Evolutionary conservation across 2,797 vertebrate genomes (phyloP).

Genomic region (Crypturellus tataupa): DNA sequence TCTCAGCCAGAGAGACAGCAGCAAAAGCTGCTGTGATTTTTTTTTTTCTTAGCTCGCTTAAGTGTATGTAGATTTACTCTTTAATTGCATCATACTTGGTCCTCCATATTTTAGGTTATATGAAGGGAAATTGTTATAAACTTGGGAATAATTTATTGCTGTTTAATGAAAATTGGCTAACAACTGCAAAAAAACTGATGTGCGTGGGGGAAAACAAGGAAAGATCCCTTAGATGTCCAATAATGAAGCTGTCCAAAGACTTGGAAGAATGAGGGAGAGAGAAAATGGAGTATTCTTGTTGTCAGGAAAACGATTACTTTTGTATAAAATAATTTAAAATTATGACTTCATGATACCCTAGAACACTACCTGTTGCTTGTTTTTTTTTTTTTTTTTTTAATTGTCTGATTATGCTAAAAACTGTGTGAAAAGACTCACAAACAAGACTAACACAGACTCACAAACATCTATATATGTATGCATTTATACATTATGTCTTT

Average conservation of each 20-base stretch:
- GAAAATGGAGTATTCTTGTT: neutral
- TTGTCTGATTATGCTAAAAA: neutral
- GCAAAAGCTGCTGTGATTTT: constrained; percentile 13
- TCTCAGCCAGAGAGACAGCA: neutral
- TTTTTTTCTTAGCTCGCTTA: constrained; percentile 49
- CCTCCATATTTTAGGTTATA: constrained; percentile 31
- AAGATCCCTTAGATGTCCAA: neutral
- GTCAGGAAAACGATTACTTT: neutral
- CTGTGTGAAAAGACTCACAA: neutral
- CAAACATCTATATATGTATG: neutral
- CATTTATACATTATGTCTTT: neutral
- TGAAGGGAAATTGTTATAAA: neutral
- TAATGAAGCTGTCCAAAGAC: neutral
- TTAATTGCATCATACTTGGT: constrained; percentile 53
- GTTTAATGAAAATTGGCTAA: constrained; percentile 57
- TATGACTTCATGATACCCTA: neutral
- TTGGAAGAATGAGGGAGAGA: neutral
- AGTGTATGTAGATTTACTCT: constrained; percentile 41
- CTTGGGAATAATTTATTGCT: constrained; percentile 52
- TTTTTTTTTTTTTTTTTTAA: neutral
- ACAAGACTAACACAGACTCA: no score
- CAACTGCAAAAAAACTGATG: neutral
- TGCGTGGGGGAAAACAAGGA: no score
- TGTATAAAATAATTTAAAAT: neutral
- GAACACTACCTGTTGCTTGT: neutral